Percentiles rank a stretch among this genome's conserved stretches.
Evolutionary conservation across 2,888 invertebrate genomes (phyloP).

Genomic region (Rotaria socialis): DNA sequence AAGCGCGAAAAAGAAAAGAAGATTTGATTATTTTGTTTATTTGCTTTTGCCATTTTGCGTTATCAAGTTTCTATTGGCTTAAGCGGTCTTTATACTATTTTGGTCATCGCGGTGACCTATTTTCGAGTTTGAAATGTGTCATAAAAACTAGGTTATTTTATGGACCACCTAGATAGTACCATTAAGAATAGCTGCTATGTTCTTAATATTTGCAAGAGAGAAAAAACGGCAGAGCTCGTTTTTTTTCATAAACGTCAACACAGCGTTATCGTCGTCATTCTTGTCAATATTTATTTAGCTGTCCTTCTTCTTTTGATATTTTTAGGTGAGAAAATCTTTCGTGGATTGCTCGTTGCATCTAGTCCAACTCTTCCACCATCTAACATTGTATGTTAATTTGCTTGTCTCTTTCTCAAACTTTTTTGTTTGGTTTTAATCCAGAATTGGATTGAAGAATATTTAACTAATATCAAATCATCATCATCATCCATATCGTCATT

Average conservation of each 20-base stretch:
- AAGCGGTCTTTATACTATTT: neutral
- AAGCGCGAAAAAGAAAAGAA: neutral
- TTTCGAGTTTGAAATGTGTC: neutral
- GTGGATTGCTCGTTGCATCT: neutral
- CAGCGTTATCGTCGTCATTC: neutral
- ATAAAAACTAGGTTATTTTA: neutral
- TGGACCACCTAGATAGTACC: neutral
- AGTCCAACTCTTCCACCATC: neutral
- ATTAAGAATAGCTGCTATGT: neutral
- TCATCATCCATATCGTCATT: neutral
- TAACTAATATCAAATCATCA: neutral
- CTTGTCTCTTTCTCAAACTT: neutral
- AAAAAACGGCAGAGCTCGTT: neutral
- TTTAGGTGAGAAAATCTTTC: conserved; percentile 22
- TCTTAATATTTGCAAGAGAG: neutral
- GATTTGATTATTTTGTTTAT: neutral
- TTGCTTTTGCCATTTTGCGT: neutral
- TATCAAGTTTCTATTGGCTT: neutral
- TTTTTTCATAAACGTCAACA: neutral
- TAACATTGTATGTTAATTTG: neutral
- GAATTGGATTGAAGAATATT: neutral
- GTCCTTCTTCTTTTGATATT: neutral
- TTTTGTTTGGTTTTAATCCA: neutral
- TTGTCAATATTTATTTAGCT: conserved; percentile 14
- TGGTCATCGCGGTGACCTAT: neutral